A percentile compares a stretch with the other conserved stretches of the same genome.
Conservation (phyloP, 2,797 vertebrate species). For the Huso huso region DNA sequence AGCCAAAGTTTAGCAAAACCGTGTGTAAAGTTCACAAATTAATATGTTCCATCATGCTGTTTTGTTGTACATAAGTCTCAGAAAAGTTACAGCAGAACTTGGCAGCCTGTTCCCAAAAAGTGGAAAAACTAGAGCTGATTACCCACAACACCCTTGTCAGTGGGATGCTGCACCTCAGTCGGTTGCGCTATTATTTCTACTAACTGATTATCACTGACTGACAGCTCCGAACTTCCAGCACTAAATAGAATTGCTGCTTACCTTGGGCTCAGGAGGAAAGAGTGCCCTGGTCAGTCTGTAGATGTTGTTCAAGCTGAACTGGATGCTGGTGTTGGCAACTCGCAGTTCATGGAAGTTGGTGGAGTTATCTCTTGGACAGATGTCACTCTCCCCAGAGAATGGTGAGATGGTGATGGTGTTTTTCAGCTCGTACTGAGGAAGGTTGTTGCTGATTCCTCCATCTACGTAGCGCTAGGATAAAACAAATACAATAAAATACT, state of each 20-base stretch:
- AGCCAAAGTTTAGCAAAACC: too few relatives aligned
- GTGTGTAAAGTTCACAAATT: too few relatives aligned
- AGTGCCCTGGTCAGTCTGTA: conserved; percentile 62
- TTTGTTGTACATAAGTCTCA: too few relatives aligned
- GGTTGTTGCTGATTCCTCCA: conserved; percentile 73
- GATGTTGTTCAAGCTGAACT: conserved; percentile 71
- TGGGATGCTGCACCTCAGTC: too few relatives aligned
- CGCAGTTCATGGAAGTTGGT: conserved; percentile 72
- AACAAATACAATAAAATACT: neutral
- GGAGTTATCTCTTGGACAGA: conserved; percentile 78
- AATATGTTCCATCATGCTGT: too few relatives aligned
- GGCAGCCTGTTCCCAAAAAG: too few relatives aligned
- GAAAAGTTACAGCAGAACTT: too few relatives aligned
- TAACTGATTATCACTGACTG: too few relatives aligned
- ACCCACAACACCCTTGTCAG: too few relatives aligned
- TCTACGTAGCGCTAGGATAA: conserved; percentile 75
- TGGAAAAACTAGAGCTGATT: too few relatives aligned
- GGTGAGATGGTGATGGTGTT: conserved; percentile 86
- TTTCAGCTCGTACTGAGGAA: conserved; percentile 67
- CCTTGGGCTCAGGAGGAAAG: conserved; percentile 77
- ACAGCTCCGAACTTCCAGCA: too few relatives aligned
- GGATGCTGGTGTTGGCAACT: conserved; percentile 71
- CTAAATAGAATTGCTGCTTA: conserved; percentile 26
- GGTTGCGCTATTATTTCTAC: too few relatives aligned
- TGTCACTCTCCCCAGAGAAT: conserved; percentile 83